Evolutionary conservation across 2,888 invertebrate genomes (phyloP).

Genomic region (Caradrina clavipalpis): DNA sequence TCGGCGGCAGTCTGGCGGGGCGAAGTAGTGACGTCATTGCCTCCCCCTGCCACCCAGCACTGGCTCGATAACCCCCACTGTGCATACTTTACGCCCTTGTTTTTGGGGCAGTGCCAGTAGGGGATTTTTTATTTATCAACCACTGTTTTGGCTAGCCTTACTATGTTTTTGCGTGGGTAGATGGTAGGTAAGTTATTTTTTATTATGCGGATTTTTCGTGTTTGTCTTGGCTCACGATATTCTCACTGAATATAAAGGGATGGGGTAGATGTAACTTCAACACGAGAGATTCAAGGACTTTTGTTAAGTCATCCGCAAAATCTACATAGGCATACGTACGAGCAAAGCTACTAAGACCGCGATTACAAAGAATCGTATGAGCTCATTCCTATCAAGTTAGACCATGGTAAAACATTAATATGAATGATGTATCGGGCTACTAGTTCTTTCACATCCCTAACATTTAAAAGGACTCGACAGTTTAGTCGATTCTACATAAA

Average conservation of each 20-base stretch:
- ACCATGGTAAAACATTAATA: slow-evolving; percentile 26
- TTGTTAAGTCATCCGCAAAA: slow-evolving; percentile 14
- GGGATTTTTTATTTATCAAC: slow-evolving; percentile 74
- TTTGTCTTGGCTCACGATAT: slow-evolving; percentile 25
- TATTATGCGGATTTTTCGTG: slow-evolving; percentile 46
- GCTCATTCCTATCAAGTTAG: slow-evolving; percentile 31
- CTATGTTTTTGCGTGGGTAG: slow-evolving; percentile 43
- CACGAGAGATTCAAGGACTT: slow-evolving; percentile 33
- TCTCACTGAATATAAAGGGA: slow-evolving; percentile 10
- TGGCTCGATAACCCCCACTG: slow-evolving; percentile 74
- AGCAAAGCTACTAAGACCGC: slow-evolving; percentile 7
- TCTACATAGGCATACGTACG: background rate
- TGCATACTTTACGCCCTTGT: slow-evolving; percentile 84
- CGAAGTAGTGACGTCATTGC: slow-evolving; percentile 84
- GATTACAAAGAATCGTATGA: slow-evolving; percentile 9
- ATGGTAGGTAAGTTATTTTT: slow-evolving; percentile 43
- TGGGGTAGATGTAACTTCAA: slow-evolving; percentile 23
- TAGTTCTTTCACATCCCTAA: slow-evolving; percentile 6
- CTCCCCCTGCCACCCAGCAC: slow-evolving; percentile 68
- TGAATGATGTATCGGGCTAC: slow-evolving; percentile 33
- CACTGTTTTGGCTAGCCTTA: slow-evolving; percentile 55
- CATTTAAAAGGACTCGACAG: slow-evolving; percentile 2
- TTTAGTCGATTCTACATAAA: slow-evolving; percentile 27
- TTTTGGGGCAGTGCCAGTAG: slow-evolving; percentile 77
- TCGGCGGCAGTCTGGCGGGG: slow-evolving; percentile 83